These are phyloP conservation scores for Euura saliciscinereae DNA, from an alignment of 1,140 invertebrate species.

Conservation along the genomic window DNA sequence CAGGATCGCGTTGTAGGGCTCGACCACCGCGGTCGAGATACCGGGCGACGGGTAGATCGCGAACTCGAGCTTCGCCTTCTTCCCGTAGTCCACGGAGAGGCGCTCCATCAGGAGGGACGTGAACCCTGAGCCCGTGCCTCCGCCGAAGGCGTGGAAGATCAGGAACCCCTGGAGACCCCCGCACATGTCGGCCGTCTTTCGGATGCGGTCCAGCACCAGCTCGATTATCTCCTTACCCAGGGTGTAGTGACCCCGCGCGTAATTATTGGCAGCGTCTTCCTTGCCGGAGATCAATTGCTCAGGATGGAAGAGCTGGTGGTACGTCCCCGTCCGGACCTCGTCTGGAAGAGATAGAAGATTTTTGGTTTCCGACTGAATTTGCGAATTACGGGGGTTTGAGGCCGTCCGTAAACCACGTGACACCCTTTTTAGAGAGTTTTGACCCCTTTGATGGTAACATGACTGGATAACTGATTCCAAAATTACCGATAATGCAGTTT, in stretches of 20 bases:
- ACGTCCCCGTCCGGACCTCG: constrained; percentile 71
- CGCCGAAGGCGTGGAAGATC: constrained; percentile 70
- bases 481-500: no score
- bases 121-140: constrained; percentile 75
- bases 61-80: constrained; percentile 70
- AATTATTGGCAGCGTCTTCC: constrained; percentile 63
- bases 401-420: no score
- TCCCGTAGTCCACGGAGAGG: constrained; percentile 73
- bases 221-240: constrained; percentile 69
- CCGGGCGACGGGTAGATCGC: constrained; percentile 70
- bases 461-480: no score
- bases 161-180: constrained; percentile 70
- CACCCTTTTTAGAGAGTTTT: no score
- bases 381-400: no score
- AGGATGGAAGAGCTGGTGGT: constrained; percentile 69
- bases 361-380: neutral
- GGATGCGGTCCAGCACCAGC: constrained; percentile 41
- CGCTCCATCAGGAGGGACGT: constrained; percentile 80
- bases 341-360: constrained; percentile 44
- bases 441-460: no score
- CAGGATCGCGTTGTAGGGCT: constrained; percentile 85
- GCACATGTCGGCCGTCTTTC: constrained; percentile 65
- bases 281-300: constrained; percentile 74
- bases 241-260: constrained; percentile 67
- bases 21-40: constrained; percentile 82